These are phyloP conservation scores for Microcebus ravelobensis DNA, from an alignment of 2,113 vertebrate species.

Conservation along the genomic window DNA sequence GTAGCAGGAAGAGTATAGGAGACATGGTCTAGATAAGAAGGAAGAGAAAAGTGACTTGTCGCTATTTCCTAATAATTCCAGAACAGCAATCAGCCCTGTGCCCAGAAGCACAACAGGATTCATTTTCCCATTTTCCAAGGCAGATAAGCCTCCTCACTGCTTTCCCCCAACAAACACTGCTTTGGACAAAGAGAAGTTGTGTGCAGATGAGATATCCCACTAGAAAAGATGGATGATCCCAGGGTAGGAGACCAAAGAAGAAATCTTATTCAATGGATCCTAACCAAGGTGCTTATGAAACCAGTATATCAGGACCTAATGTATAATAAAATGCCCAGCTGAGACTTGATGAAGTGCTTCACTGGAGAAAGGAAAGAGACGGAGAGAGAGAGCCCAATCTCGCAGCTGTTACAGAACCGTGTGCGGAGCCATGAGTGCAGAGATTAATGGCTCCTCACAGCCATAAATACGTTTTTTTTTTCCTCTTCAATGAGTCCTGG, in stretches of 20 bases:
- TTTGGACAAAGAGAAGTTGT: not conserved
- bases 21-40: not conserved
- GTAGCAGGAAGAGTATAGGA: not conserved
- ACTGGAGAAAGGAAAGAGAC: not conserved
- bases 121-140: not conserved
- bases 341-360: not conserved
- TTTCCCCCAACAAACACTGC: not conserved
- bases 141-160: not conserved
- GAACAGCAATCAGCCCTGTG: not conserved
- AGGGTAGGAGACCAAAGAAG: not conserved
- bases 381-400: not conserved
- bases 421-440: not conserved
- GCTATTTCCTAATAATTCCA: not conserved
- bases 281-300: slow-evolving; percentile 52
- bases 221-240: not conserved
- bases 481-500: slow-evolving; percentile 41
- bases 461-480: slow-evolving; percentile 54
- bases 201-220: not conserved
- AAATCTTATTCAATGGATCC: not conserved
- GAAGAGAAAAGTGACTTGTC: not conserved
- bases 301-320: not conserved
- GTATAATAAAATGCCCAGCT: not conserved
- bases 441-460: slow-evolving; percentile 46
- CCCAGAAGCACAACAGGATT: not conserved
- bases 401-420: not conserved